phyloP scores from a whole-genome alignment of 2,888 invertebrate species.

The Acheta domesticus region DNA sequence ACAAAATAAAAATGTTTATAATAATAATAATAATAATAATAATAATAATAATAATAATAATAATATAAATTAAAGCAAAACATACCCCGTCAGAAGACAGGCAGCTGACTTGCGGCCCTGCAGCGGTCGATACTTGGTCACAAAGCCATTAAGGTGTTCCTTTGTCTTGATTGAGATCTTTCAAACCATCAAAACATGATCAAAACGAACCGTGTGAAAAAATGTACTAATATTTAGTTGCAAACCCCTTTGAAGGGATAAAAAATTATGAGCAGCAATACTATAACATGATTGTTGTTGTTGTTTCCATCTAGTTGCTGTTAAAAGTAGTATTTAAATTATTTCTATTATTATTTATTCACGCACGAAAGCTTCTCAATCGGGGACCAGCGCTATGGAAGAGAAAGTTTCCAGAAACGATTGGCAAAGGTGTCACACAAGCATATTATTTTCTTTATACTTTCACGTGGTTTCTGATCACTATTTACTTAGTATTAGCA shows the following conservation, averaged over 20 bases:
- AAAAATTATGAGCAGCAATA: too few relatives aligned
- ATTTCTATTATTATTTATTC: too few relatives aligned
- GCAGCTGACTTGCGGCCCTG: neutral
- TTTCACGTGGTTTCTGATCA: neutral
- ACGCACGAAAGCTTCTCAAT: too few relatives aligned
- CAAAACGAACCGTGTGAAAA: neutral
- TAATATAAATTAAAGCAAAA: neutral
- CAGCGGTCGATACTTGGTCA: slow-evolving; percentile 8
- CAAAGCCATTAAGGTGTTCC: slow-evolving; percentile 1
- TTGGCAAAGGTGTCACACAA: neutral
- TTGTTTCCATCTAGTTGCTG: too few relatives aligned
- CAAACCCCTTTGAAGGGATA: too few relatives aligned
- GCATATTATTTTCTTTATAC: neutral
- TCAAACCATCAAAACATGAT: neutral
- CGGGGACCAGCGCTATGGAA: too few relatives aligned
- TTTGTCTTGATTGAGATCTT: neutral
- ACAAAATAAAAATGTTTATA: too few relatives aligned
- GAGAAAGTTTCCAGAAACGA: neutral
- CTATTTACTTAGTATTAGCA: too few relatives aligned
- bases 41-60: too few relatives aligned
- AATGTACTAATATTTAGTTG: neutral
- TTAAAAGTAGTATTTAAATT: too few relatives aligned
- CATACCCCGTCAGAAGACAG: neutral
- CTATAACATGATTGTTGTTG: too few relatives aligned
- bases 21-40: too few relatives aligned